phyloP scores from a whole-genome alignment of 2,113 vertebrate genomes.

The Columba livia region DNA sequence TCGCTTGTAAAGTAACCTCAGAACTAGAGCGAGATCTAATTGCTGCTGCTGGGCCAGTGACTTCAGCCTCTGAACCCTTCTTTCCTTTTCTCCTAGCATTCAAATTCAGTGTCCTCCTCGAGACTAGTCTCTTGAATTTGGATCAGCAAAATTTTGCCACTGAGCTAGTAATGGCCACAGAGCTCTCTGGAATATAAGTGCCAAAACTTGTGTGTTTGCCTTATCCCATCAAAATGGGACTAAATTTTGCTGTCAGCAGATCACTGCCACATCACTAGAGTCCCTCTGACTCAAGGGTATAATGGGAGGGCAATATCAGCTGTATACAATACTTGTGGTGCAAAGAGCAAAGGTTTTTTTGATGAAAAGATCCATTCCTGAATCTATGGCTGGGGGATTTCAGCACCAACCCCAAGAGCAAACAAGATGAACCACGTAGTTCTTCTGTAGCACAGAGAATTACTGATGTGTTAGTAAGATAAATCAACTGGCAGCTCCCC shows the following conservation, averaged over 20 bases:
- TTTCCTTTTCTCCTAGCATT: neutral
- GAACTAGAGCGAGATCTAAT: neutral
- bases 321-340: rapidly evolving
- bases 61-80: neutral
- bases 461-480: neutral
- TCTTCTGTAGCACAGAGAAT: neutral
- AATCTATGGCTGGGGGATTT: neutral
- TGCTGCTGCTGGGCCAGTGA: neutral
- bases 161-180: neutral
- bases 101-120: neutral
- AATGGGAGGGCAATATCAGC: neutral
- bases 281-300: neutral
- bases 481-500: neutral
- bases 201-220: neutral
- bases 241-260: neutral
- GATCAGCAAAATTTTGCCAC: neutral
- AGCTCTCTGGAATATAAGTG: neutral
- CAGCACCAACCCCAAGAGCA: neutral
- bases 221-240: neutral
- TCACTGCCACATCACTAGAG: rapidly evolving
- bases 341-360: neutral
- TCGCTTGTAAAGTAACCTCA: neutral
- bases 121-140: neutral
- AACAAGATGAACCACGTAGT: neutral
- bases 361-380: neutral